phyloP scores from a whole-genome alignment of 2,888 invertebrate species.

The Thyatira batis region DNA sequence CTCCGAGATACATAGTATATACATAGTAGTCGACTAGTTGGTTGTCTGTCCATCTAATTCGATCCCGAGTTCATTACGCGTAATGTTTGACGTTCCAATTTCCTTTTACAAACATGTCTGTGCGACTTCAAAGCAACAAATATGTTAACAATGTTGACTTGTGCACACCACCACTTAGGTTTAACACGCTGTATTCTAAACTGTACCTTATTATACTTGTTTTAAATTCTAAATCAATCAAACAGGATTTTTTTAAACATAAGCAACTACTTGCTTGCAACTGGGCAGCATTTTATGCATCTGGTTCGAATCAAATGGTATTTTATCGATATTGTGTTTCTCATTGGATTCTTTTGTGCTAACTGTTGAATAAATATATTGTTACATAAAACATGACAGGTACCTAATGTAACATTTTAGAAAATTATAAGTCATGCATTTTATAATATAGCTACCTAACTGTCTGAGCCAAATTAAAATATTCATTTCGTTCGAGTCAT shows the following conservation, averaged over 20 bases:
- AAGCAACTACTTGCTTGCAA: not conserved
- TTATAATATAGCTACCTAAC: too few relatives aligned
- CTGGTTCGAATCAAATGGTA: not conserved
- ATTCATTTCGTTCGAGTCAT: too few relatives aligned
- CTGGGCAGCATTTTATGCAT: not conserved
- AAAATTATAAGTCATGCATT: too few relatives aligned
- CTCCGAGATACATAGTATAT: not conserved
- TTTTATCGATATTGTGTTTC: too few relatives aligned
- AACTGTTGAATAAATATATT: too few relatives aligned
- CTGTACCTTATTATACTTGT: not conserved
- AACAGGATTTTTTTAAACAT: not conserved
- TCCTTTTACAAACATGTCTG: conserved; percentile 1
- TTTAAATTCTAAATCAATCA: not conserved
- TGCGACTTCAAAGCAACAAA: not conserved
- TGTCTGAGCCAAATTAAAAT: too few relatives aligned
- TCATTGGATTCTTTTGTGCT: too few relatives aligned
- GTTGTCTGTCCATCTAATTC: not conserved
- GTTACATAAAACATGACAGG: too few relatives aligned
- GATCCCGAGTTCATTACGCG: not conserved
- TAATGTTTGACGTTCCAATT: conserved; percentile 4
- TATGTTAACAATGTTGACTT: not conserved
- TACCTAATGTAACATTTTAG: too few relatives aligned
- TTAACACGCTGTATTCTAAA: not conserved
- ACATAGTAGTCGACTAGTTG: not conserved
- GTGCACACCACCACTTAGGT: not conserved